Evolutionary conservation across 2,888 invertebrate species (phyloP).

Genomic region (Invenusta paracnida): DNA sequence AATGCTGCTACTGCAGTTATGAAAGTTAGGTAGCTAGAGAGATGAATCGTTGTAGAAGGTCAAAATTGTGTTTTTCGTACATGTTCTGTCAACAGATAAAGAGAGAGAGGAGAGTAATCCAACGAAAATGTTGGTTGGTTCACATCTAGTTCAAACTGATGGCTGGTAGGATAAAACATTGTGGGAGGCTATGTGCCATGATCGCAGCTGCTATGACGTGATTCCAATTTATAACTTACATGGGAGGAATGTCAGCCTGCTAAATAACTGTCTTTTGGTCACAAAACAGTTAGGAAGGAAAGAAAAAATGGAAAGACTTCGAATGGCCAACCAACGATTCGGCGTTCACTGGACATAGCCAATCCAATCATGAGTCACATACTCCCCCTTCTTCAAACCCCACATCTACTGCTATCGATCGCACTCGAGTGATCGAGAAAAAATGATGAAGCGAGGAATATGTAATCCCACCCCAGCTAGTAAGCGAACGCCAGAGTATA

Average conservation of each 20-base stretch:
- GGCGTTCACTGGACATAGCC: not conserved
- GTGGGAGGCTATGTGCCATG: too few species aligned
- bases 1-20: not conserved
- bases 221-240: too few species aligned
- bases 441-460: not conserved
- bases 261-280: too few species aligned
- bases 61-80: too few species aligned
- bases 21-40: too few species aligned
- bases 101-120: not conserved
- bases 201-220: too few species aligned
- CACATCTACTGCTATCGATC: not conserved
- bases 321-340: not conserved
- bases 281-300: not conserved
- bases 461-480: not conserved
- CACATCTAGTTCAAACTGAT: not conserved
- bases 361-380: not conserved
- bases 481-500: too few species aligned
- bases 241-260: too few species aligned
- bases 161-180: not conserved
- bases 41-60: too few species aligned
- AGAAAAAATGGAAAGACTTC: not conserved
- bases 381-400: too few species aligned
- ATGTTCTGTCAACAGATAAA: too few species aligned
- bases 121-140: not conserved
- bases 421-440: slow-evolving; percentile 16